Evolutionary conservation across 2,797 vertebrate genomes (phyloP), one percentile per base, ranked within the genome.

Genomic region (Centroberyx gerrardi): DNA sequence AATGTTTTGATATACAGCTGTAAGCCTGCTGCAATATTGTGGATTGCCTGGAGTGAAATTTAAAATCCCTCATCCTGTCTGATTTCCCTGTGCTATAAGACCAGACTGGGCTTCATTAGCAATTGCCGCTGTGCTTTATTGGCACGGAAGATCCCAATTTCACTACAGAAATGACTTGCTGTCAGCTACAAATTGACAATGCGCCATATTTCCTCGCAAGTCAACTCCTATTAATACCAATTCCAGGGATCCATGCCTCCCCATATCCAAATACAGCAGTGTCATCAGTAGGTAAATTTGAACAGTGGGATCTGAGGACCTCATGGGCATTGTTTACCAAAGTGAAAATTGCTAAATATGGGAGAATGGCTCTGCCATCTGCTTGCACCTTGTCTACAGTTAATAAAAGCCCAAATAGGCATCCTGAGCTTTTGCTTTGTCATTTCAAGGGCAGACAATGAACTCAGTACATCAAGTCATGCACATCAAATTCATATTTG

Each of bases 131-230:
- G 74, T 52, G 76, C 80, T 90, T 91, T 89, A 87, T 85, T 92
- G 90, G 84, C 90, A 86, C 60, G 53, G 86, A 88, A 86, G 87
- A 90, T 91, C 85, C 87, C 84, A 90, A 92, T 92, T 90, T 91
- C 84, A 76, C 88, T 17, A 53, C 78, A 86, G 83, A 89, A 77
- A 88, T 84, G 74, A 91, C 87, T 91, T 62, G 83, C 88, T 86
- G 83, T 77, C 84, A 80, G 85, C 84, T 85, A 85, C 88, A 90
- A 92, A 93, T 91, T 92, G 92, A 93, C 91, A 91, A 78, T 8
- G 86, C 69, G 68, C 82, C 85, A 89, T 88, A 90, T 90, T 91
- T 91, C 84, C 87, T 83, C 40, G 12, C 74, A 40, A 86, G 87
- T 89, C 90, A 74, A 68, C 81, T 89, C 82, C 74, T 85, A 90